Evolutionary conservation across 2,797 vertebrate genomes (phyloP), one percentile per base, ranked within the genome.

Genomic region (Acipenser oxyrinchus): DNA sequence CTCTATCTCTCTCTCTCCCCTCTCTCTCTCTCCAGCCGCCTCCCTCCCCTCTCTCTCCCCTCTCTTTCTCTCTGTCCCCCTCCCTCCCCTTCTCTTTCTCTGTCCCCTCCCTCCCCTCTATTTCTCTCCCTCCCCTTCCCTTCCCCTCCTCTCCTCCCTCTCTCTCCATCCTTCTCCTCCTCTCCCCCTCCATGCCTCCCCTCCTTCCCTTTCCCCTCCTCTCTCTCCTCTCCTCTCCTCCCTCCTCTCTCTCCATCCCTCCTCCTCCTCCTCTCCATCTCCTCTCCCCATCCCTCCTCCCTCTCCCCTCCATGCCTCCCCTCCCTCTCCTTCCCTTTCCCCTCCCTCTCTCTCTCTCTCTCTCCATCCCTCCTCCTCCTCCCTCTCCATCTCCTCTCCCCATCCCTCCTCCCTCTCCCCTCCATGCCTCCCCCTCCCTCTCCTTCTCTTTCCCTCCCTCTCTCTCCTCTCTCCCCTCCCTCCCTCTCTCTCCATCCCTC

Each of bases 311-410:
- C 70, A 67, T 70, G 65, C 64, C 63, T 67, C 63, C 62, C 68
- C 61, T 62, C 69, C 64, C 75, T n/a, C n/a, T n/a, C n/a, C n/a
- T n/a, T n/a, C n/a, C n/a, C n/a, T n/a, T n/a, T n/a, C n/a, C n/a
- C n/a, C n/a, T n/a, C n/a, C n/a, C n/a, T n/a, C n/a, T n/a, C n/a
- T n/a, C n/a, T n/a, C n/a, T n/a, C n/a, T n/a, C 15, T 1, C 15
- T 18, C 15, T 18, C 15, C n/a, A n/a, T 18, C 15, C 15, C 15
- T 18, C 15, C 15, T 18, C 15, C 15, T 1, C 15, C 15, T 18
- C 15, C 70, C 64, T 73, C 73, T 69, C 81, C n/a, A n/a, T 74
- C 76, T 69, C 58, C 72, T 76, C 60, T 74, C 69, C 64, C 73
- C 13, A n/a, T n/a, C 48, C 70, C 71, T 37, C 69, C 71, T 68